Percentiles rank a stretch among this genome's conserved stretches.
Evolutionary conservation across 1,140 invertebrate species (phyloP).

Genomic region (Drosophila parvula): DNA sequence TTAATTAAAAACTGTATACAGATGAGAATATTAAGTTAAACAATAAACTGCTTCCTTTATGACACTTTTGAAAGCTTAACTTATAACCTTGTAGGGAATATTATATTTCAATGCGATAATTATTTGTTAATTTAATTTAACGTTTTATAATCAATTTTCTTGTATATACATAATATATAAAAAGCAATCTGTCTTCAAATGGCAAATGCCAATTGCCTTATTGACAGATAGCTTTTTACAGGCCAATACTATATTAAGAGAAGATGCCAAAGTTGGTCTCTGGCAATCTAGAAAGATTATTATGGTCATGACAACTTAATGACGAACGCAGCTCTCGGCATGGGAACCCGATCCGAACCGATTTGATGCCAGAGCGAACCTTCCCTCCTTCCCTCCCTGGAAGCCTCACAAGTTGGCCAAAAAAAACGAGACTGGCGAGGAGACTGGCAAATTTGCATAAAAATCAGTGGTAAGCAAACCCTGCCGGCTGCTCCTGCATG

Average conservation of each 20-base stretch:
- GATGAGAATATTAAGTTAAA: background rate
- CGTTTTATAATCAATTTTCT: slow-evolving; percentile 10
- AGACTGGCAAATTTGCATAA: slow-evolving; percentile 43
- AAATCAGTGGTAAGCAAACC: slow-evolving; percentile 33
- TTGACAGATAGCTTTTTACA: slow-evolving; percentile 50
- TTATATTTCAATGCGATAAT: background rate
- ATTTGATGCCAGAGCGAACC: slow-evolving; percentile 14
- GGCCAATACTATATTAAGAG: slow-evolving; percentile 20
- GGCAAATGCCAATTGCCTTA: slow-evolving; percentile 58
- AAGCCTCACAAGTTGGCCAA: slow-evolving; percentile 38
- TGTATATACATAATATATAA: background rate
- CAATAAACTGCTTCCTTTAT: background rate
- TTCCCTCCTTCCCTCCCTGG: slow-evolving; percentile 10
- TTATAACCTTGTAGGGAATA: background rate
- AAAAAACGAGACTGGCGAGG: slow-evolving; percentile 23
- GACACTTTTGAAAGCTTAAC: background rate
- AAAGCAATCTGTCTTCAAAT: slow-evolving; percentile 24
- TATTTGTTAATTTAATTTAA: slow-evolving; percentile 5
- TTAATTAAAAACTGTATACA: slow-evolving; percentile 5
- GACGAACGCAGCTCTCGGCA: slow-evolving; percentile 34
- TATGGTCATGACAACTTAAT: slow-evolving; percentile 56
- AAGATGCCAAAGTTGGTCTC: slow-evolving; percentile 33
- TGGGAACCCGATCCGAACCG: slow-evolving; percentile 41
- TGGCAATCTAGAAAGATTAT: slow-evolving; percentile 22
- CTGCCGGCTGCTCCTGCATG: slow-evolving; percentile 8